Percentiles rank a stretch among this genome's conserved stretches.
Evolutionary conservation across 2,113 vertebrate genomes (phyloP).

Genomic region (Xiphias gladius): DNA sequence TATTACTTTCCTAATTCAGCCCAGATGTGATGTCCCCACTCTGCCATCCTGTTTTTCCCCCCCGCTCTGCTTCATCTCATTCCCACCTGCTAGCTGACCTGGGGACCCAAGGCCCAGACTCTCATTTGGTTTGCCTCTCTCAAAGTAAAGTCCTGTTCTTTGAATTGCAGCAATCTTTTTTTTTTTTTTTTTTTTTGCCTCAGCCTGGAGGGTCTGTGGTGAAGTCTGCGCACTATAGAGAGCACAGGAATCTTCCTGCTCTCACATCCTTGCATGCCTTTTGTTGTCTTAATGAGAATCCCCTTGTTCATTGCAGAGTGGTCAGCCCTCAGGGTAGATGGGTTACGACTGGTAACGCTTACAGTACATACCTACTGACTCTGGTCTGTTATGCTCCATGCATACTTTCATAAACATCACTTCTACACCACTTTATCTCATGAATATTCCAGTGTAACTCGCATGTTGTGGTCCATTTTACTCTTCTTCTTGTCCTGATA

Average conservation of each 20-base stretch:
- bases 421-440: neutral
- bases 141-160: conserved; percentile 81
- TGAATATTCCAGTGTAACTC: neutral
- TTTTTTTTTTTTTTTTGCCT: conserved; percentile 28
- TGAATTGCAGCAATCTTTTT: conserved; percentile 69
- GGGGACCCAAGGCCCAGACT: conserved; percentile 74
- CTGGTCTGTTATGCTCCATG: conserved; percentile 26
- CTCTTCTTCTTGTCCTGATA: conserved; percentile 5
- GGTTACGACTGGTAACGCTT: conserved; percentile 51
- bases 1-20: conserved; percentile 84
- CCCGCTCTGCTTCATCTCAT: conserved; percentile 79
- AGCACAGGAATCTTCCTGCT: conserved; percentile 67
- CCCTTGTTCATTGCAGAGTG: conserved; percentile 58
- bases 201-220: conserved; percentile 76
- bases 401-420: neutral
- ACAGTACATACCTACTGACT: conserved; percentile 36
- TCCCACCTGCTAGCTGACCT: conserved; percentile 87
- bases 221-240: conserved; percentile 61
- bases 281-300: conserved; percentile 73
- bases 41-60: conserved; percentile 60
- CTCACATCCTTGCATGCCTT: conserved; percentile 65
- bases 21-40: conserved; percentile 83
- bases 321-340: conserved; percentile 63
- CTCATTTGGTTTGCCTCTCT: conserved; percentile 81
- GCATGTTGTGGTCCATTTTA: neutral